Base-by-base conservation (phyloP, 1,140 invertebrate species). In the Drosophila nannoptera region DNA sequence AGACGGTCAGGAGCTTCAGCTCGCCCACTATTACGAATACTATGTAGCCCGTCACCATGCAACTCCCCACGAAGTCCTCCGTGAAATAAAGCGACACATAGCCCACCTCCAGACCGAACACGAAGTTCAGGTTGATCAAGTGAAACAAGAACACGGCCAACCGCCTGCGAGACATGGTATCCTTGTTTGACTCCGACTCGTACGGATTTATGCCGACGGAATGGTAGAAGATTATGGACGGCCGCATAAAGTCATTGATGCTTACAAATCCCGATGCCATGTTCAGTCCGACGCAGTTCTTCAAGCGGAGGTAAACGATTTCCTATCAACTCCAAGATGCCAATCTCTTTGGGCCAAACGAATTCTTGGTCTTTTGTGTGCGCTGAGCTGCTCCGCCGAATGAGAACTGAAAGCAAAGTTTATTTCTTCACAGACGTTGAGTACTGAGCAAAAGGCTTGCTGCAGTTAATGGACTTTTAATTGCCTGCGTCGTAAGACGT, bases 1-100 rank as follows among this genome's bases (percentile, higher is more conserved):
- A 62, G 11, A 88, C 72, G 6, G 62, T 75, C 1, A 64, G n/a
- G 36, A 87, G 75, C 67, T 88, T 88, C 0, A 75, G 32, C 5
- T 64, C 49, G 0, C 77, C 86, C 2, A 84, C 75, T 9, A 53
- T 9, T 0, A 74, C 56, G 22, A 82, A 88, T n/a, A 67, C 84
- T 6, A 82, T 73, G 33, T 86, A 87, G 6, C 68, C 55, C 40
- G 77, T 52, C 5, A 75, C 73, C 71, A 78, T 76, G 12, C 69
- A 82, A 46, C 73, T 70, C 2, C 86, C 73, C 4, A 86, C 14
- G 5, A 86, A 86, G 43, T 75, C 59, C 7, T 67, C 69, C 22
- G 3, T 22, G 22, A 2, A 22, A 3, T 2, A 22, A 22, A 22
- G 22, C 22, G 22, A 32, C 1, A 77, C 50, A 33, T 53, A 77